phyloP scores from a whole-genome alignment of 2,888 invertebrate genomes.

The Caenorhabditis sulstoni region DNA sequence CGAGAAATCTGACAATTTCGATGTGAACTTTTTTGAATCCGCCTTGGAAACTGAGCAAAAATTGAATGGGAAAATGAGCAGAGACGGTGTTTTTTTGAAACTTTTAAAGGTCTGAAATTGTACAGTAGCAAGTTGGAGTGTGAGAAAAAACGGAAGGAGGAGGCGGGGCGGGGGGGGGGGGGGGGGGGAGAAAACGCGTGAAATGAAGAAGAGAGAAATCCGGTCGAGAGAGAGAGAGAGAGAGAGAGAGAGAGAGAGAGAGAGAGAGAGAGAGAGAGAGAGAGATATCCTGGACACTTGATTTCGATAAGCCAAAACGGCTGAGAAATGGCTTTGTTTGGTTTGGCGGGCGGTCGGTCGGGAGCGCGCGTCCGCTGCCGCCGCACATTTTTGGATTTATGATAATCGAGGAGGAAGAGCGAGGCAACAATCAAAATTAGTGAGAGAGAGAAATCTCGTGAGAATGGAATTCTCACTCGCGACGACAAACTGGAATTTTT shows the following conservation, averaged over 20 bases:
- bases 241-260: not conserved
- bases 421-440: constrained; percentile 14
- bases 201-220: too few species aligned
- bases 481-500: constrained; percentile 56
- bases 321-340: constrained; percentile 37
- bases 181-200: too few species aligned
- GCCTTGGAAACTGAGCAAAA: too few species aligned
- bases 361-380: not conserved
- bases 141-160: too few species aligned
- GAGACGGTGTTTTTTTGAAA: too few species aligned
- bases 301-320: constrained; percentile 17
- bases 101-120: too few species aligned
- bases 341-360: constrained; percentile 23
- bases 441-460: constrained; percentile 9
- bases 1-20: too few species aligned
- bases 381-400: constrained; percentile 55
- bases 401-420: constrained; percentile 26
- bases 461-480: not conserved
- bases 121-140: too few species aligned
- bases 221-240: not conserved
- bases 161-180: too few species aligned
- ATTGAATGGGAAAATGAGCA: too few species aligned
- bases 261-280: not conserved
- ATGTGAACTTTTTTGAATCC: too few species aligned
- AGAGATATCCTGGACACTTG: constrained; percentile 21